Evolutionary conservation across 2,888 invertebrate genomes (phyloP), one percentile per base, ranked within the genome.

Genomic region (Oligia strigilis): DNA sequence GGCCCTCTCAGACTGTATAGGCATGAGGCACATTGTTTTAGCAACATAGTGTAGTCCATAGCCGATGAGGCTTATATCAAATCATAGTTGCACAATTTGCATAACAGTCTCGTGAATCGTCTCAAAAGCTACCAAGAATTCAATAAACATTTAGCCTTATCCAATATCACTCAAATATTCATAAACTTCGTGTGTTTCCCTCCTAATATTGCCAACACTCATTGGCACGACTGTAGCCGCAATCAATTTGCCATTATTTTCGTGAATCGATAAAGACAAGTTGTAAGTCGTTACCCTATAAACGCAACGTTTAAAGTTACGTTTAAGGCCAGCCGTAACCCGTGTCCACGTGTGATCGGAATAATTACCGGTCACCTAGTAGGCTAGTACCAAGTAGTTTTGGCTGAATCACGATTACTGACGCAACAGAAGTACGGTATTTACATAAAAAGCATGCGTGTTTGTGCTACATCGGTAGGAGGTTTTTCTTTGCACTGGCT

Each of bases 271-370:
- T 95, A 94, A 92, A 94, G 92, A 93, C 92, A 93, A 89, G 88
- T 87, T 90, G 91, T 91, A 92, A 94, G 94, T 94, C 95, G 94
- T 95, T 95, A 95, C 95, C 94, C 95, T 94, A 95, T 95, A 95
- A 95, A 95, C 93, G 88, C 67, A 85, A 82, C 87, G 65, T 93
- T 92, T 93, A 93, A 91, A 93, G 92, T 94, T 95, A 85, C 88
- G 81, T 94, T 94, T 94, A 93, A 95, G 93, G 93, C 94, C 94
- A 92, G 90, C 90, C 93, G 94, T 96, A 95, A 95, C 94, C 92
- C 92, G 93, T 94, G 93, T 94, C 94, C 96, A 96, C 95, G 95
- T 96, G 96, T 96, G 95, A 93, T 94, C 92, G 89, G 96, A 96
- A 96, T 96, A 96, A 96, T 96, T 95, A 94, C 94, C 88, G 91